Percentiles rank a stretch among this genome's conserved stretches.
Evolutionary conservation across 2,113 vertebrate genomes (phyloP).

Genomic region (Bufo gargarizans): DNA sequence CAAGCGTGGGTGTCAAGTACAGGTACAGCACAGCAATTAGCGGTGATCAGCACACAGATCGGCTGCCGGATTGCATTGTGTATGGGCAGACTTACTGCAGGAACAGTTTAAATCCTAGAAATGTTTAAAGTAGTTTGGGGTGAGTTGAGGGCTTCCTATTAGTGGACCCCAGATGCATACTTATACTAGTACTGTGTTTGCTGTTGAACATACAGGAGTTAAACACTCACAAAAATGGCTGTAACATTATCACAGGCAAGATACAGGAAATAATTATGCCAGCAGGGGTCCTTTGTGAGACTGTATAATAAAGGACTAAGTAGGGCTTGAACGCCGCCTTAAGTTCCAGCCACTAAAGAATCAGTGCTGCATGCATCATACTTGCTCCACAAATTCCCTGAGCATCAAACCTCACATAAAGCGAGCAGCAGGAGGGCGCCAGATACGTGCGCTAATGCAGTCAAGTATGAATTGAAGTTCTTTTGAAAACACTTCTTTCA

Average conservation of each 20-base stretch:
- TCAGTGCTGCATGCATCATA: conserved; percentile 24
- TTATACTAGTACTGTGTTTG: neutral
- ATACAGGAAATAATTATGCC: conserved; percentile 8
- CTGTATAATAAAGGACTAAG: conserved; percentile 34
- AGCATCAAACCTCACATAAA: conserved; percentile 42
- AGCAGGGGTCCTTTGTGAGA: conserved; percentile 15
- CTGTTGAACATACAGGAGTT: neutral
- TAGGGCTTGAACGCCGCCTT: conserved; percentile 7
- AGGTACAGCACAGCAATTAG: too few relatives aligned
- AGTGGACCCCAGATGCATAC: neutral
- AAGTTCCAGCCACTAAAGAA: conserved; percentile 23
- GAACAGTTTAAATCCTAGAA: neutral
- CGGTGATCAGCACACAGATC: too few relatives aligned
- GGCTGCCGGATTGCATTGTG: too few relatives aligned
- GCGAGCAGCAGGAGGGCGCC: conserved; percentile 30
- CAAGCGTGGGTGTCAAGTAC: too few relatives aligned
- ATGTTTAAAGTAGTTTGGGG: neutral
- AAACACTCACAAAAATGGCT: neutral
- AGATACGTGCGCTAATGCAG: conserved; percentile 39
- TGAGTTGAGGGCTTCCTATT: neutral
- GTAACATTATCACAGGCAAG: neutral
- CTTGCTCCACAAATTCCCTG: conserved; percentile 44
- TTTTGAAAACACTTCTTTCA: conserved; percentile 36
- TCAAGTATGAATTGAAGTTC: conserved; percentile 44
- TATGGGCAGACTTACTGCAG: too few relatives aligned